Evolutionary conservation across 1,140 invertebrate genomes (phyloP).

Genomic region (Drosophila lini): DNA sequence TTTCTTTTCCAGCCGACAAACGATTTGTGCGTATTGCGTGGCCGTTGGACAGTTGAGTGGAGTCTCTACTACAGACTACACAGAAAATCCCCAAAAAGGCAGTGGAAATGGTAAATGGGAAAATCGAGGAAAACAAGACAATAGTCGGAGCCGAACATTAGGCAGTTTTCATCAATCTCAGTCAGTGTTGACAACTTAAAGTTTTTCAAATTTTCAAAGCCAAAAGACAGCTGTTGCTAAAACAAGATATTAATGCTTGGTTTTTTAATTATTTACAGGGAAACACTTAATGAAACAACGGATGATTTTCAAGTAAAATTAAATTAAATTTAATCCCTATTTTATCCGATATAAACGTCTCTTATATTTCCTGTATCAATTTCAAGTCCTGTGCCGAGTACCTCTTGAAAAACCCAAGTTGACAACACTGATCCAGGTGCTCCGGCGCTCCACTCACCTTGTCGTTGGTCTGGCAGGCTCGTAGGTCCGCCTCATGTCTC

Average conservation of each 20-base stretch:
- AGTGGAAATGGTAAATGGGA: not conserved
- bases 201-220: too few species aligned
- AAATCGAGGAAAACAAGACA: slow-evolving; percentile 35
- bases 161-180: slow-evolving; percentile 17
- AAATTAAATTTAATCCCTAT: too few species aligned
- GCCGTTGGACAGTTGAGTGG: slow-evolving; percentile 71
- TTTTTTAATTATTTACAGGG: too few species aligned
- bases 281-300: not conserved
- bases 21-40: slow-evolving; percentile 83
- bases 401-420: not conserved
- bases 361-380: too few species aligned
- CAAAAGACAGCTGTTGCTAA: too few species aligned
- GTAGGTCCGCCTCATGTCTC: slow-evolving; percentile 81
- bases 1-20: slow-evolving; percentile 81
- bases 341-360: too few species aligned
- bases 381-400: not conserved
- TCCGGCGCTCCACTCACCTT: slow-evolving; percentile 52
- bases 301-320: not conserved
- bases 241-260: too few species aligned
- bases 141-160: slow-evolving; percentile 13
- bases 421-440: slow-evolving; percentile 18
- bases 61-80: slow-evolving; percentile 20
- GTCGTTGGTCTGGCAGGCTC: slow-evolving; percentile 79
- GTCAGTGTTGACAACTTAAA: not conserved
- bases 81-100: slow-evolving; percentile 7